These are phyloP conservation scores for Conger conger DNA, from an alignment of 2,113 vertebrate genomes.

Conservation along the genomic window DNA sequence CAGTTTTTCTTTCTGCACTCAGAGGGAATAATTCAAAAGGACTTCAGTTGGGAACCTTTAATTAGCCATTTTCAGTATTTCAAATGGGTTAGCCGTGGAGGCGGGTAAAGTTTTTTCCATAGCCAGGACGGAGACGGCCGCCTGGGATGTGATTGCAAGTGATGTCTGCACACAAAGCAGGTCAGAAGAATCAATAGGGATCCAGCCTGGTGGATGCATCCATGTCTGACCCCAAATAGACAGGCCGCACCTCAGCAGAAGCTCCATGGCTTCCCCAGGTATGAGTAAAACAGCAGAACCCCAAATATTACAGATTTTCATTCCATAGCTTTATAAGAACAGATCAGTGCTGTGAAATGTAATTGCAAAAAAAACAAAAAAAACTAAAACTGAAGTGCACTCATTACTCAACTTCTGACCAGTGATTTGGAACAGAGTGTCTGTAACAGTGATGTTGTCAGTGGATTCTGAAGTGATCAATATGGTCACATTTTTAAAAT, in stretches of 20 bases:
- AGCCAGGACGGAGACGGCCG: background rate
- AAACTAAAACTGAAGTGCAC: background rate
- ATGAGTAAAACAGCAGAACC: background rate
- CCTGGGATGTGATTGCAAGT: background rate
- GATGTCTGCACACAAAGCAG: background rate
- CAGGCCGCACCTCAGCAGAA: background rate
- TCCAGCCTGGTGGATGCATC: background rate
- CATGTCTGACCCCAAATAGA: background rate
- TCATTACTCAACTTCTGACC: background rate
- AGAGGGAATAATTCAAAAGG: background rate
- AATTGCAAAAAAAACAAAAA: too few relatives aligned
- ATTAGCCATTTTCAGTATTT: background rate
- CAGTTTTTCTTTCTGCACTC: background rate
- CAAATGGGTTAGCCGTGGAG: background rate
- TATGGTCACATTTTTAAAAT: background rate
- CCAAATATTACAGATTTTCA: background rate
- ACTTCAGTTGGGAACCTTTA: background rate
- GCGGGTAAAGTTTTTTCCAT: background rate
- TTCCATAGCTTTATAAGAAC: background rate
- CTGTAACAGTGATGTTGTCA: background rate
- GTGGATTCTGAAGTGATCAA: background rate
- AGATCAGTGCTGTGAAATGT: background rate
- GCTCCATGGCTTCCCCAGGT: too few relatives aligned
- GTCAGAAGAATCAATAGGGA: constrained; percentile 17
- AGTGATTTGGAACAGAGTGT: background rate